phyloP scores from a whole-genome alignment of 2,113 vertebrate genomes.

The Aldabrachelys gigantea region DNA sequence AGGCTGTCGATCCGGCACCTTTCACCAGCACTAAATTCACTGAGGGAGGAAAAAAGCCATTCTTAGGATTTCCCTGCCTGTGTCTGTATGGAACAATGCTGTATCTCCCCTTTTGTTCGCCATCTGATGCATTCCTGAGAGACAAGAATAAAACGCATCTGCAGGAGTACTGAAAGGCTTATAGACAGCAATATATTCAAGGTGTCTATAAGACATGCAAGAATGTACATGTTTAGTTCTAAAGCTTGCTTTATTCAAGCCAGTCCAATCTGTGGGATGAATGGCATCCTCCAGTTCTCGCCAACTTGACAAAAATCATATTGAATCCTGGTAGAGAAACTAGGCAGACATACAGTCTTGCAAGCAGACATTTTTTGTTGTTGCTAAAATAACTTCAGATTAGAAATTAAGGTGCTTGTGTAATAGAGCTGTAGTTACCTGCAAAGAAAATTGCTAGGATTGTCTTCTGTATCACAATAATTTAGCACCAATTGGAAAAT shows the following conservation, averaged over 20 bases:
- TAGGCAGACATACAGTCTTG: not conserved
- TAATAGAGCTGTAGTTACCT: slow-evolving; percentile 32
- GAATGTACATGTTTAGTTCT: not conserved
- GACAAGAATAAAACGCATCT: slow-evolving; percentile 61
- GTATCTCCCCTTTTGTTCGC: slow-evolving; percentile 58
- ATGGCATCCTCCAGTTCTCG: slow-evolving; percentile 34
- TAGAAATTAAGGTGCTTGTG: slow-evolving; percentile 44
- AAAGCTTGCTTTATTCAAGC: slow-evolving; percentile 52
- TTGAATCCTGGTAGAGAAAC: slow-evolving; percentile 34
- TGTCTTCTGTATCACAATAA: not conserved
- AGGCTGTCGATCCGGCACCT: fast-evolving
- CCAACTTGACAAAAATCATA: not conserved
- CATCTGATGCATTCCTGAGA: not conserved
- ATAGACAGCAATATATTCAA: not conserved
- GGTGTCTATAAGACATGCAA: not conserved
- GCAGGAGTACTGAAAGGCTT: not conserved
- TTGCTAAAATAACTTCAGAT: slow-evolving; percentile 40
- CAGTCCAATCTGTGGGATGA: slow-evolving; percentile 38
- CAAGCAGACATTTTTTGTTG: not conserved
- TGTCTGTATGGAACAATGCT: slow-evolving; percentile 46
- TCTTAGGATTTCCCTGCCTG: not conserved
- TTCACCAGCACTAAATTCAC: not conserved
- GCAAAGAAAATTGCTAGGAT: not conserved
- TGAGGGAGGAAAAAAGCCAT: not conserved
- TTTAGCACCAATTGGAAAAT: not conserved